phyloP scores from a whole-genome alignment of 2,888 invertebrate species.

The Lithophane leautieri region DNA sequence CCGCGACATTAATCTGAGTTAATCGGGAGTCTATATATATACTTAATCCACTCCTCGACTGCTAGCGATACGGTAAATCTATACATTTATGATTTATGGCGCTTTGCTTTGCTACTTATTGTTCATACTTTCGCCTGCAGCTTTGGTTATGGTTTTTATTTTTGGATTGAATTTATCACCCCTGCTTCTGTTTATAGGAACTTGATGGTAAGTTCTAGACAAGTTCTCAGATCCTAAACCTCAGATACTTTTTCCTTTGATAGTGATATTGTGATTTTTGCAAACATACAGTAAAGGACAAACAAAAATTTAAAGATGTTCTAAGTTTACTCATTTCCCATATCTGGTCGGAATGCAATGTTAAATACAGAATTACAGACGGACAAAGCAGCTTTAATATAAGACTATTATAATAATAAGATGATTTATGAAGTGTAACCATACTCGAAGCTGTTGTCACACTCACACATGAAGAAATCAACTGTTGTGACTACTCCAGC shows the following conservation, averaged over 20 bases:
- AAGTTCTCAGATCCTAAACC: neutral
- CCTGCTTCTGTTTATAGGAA: neutral
- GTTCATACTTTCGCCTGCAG: slow-evolving; percentile 6
- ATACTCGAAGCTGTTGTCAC: slow-evolving; percentile 47
- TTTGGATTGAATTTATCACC: neutral
- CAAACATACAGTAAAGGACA: neutral
- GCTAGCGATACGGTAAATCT: slow-evolving; percentile 41
- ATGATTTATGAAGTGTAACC: slow-evolving; percentile 46
- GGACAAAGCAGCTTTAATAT: neutral
- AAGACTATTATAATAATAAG: neutral
- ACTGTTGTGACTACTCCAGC: slow-evolving; percentile 16
- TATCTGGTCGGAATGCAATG: neutral
- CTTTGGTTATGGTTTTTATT: slow-evolving; percentile 4
- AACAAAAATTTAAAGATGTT: neutral
- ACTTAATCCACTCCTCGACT: slow-evolving; percentile 36
- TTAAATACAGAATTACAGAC: neutral
- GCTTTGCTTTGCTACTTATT: slow-evolving; percentile 20
- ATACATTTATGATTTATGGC: slow-evolving; percentile 48
- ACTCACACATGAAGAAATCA: slow-evolving; percentile 26
- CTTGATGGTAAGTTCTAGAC: neutral
- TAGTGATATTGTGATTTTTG: neutral
- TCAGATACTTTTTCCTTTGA: neutral
- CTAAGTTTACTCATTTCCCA: neutral
- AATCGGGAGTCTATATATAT: slow-evolving; percentile 57
- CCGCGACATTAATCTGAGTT: slow-evolving; percentile 61